These are phyloP conservation scores for Oegoconia quadripuncta DNA, from an alignment of 2,888 invertebrate genomes.

Conservation along the genomic window DNA sequence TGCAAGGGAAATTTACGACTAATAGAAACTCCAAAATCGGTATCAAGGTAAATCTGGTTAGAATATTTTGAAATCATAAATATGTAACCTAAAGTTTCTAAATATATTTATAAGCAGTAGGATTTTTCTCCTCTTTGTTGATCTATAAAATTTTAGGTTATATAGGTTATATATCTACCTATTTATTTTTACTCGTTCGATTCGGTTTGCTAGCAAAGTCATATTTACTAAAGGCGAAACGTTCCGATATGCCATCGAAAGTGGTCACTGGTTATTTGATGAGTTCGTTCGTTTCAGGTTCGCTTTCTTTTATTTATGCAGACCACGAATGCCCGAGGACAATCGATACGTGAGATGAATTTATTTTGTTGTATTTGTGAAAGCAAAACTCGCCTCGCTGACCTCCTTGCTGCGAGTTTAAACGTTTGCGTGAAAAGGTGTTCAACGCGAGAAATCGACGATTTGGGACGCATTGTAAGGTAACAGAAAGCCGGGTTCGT, in stretches of 20 bases:
- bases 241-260: slow-evolving; percentile 45
- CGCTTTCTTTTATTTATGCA: slow-evolving; percentile 77
- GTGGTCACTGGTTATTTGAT: slow-evolving; percentile 45
- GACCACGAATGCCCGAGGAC: slow-evolving; percentile 68
- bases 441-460: slow-evolving; percentile 60
- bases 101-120: too few species aligned
- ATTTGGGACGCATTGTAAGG: slow-evolving; percentile 63
- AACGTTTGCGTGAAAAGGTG: slow-evolving; percentile 70
- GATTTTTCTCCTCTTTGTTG: too few species aligned
- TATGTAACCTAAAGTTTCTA: too few species aligned
- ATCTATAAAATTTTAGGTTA: too few species aligned
- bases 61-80: too few species aligned
- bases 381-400: slow-evolving; percentile 72
- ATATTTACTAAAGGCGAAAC: too few species aligned
- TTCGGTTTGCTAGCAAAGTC: too few species aligned
- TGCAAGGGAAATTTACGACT: too few species aligned
- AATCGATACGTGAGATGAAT: slow-evolving; percentile 79
- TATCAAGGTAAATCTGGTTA: too few species aligned
- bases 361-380: slow-evolving; percentile 78
- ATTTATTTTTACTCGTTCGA: background rate
- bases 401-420: slow-evolving; percentile 67
- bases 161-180: background rate
- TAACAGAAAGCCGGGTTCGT: slow-evolving; percentile 43
- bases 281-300: slow-evolving; percentile 57
- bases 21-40: too few species aligned